phyloP scores from a whole-genome alignment of 2,888 invertebrate genomes.

The Carabus problematicus region DNA sequence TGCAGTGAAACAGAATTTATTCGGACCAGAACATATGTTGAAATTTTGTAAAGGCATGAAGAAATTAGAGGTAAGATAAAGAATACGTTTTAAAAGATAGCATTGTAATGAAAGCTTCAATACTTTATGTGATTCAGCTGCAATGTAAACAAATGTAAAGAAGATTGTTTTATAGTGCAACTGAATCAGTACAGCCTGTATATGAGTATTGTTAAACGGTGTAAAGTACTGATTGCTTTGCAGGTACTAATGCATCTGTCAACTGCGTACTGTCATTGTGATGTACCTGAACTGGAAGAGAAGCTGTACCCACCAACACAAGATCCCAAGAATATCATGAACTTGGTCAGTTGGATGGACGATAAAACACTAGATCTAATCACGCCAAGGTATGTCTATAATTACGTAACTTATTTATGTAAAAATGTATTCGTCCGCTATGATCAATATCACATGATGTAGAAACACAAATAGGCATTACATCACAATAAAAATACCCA shows the following conservation, averaged over 20 bases:
- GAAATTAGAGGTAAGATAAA: slow-evolving; percentile 44
- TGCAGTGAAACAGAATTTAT: slow-evolving; percentile 67
- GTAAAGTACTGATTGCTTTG: slow-evolving; percentile 44
- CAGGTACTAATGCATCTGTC: slow-evolving; percentile 81
- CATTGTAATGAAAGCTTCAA: no score
- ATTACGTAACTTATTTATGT: not conserved
- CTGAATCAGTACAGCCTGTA: not conserved
- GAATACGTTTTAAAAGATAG: not conserved
- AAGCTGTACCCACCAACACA: slow-evolving; percentile 72
- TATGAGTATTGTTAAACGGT: not conserved
- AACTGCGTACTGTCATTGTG: slow-evolving; percentile 88
- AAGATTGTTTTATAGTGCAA: no score
- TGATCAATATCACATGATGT: no score
- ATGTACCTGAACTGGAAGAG: slow-evolving; percentile 76
- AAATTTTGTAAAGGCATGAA: slow-evolving; percentile 49
- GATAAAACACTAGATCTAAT: slow-evolving; percentile 66
- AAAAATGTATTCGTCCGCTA: no score
- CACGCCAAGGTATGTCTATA: slow-evolving; percentile 61
- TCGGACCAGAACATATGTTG: slow-evolving; percentile 64
- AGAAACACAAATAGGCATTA: no score
- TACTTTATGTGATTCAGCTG: no score
- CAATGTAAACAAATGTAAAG: no score
- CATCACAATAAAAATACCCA: no score
- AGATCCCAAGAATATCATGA: slow-evolving; percentile 67
- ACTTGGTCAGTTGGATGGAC: slow-evolving; percentile 68